phyloP scores from a whole-genome alignment of 2,888 invertebrate species.

The Dendrolimus houi region DNA sequence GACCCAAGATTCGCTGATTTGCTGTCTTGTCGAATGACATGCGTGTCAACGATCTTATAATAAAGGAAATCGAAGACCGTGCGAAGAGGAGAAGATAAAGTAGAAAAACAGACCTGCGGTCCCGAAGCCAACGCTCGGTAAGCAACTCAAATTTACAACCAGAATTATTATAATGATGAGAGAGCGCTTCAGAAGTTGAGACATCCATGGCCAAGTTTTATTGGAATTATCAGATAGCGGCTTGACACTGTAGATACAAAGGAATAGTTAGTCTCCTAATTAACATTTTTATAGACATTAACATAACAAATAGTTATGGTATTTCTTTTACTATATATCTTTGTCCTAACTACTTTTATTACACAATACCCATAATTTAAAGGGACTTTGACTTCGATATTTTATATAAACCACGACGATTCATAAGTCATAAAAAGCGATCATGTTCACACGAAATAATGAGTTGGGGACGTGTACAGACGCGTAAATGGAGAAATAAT shows the following conservation, averaged over 20 bases:
- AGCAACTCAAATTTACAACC: no score
- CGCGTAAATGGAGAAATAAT: slow-evolving; percentile 21
- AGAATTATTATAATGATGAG: no score
- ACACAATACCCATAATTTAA: neutral
- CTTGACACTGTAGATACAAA: neutral
- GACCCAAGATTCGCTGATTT: no score
- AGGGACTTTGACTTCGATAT: neutral
- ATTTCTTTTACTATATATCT: neutral
- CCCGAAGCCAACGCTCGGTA: no score
- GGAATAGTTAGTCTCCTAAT: neutral
- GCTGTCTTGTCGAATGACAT: no score
- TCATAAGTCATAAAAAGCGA: slow-evolving; percentile 9
- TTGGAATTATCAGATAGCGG: neutral
- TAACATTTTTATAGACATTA: neutral
- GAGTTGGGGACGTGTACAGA: slow-evolving; percentile 1
- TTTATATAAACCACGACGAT: slow-evolving; percentile 4
- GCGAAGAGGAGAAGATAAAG: no score
- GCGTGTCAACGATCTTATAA: no score
- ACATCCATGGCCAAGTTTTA: neutral
- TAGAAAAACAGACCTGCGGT: no score
- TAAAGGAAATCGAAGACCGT: no score
- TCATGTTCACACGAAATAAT: slow-evolving; percentile 5
- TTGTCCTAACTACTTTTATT: neutral
- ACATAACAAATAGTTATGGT: neutral
- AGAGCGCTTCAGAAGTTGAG: no score